Evolutionary conservation across 2,113 vertebrate species (phyloP).

Genomic region (Tenrec ecaudatus): DNA sequence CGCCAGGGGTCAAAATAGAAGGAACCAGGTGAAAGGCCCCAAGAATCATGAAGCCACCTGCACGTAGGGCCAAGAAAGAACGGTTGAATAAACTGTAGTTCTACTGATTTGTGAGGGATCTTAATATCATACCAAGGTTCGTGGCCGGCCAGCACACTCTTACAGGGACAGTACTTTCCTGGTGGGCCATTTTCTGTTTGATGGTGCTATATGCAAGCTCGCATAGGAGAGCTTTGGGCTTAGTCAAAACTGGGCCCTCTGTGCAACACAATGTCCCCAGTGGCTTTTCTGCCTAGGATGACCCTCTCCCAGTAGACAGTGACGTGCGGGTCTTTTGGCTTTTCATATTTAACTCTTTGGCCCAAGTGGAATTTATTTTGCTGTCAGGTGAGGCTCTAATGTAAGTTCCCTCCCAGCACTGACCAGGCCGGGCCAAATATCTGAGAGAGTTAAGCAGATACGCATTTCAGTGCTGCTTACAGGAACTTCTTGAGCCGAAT

Average conservation of each 20-base stretch:
- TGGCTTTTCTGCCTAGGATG: slow-evolving; percentile 23
- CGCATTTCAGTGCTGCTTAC: slow-evolving; percentile 24
- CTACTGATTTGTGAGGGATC: too few relatives aligned
- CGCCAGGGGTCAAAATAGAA: too few relatives aligned
- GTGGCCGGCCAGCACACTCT: background rate
- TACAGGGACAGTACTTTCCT: background rate
- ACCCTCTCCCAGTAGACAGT: background rate
- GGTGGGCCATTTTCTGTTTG: background rate
- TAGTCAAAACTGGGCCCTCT: background rate
- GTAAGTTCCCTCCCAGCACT: slow-evolving; percentile 19
- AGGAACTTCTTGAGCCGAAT: background rate
- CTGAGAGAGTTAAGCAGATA: slow-evolving; percentile 1
- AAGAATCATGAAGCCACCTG: background rate
- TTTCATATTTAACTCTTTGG: slow-evolving; percentile 31
- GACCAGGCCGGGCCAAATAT: slow-evolving; percentile 16
- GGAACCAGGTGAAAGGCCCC: too few relatives aligned
- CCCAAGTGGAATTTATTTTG: background rate
- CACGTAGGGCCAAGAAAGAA: background rate
- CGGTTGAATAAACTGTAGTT: background rate
- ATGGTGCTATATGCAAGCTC: background rate
- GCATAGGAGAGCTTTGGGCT: background rate
- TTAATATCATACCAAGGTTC: too few relatives aligned
- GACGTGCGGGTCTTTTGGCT: background rate
- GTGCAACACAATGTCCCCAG: too few relatives aligned
- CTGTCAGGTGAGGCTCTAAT: slow-evolving; percentile 17